Base-by-base conservation (phyloP, 1,140 invertebrate genomes). In the Ylistrum balloti region DNA sequence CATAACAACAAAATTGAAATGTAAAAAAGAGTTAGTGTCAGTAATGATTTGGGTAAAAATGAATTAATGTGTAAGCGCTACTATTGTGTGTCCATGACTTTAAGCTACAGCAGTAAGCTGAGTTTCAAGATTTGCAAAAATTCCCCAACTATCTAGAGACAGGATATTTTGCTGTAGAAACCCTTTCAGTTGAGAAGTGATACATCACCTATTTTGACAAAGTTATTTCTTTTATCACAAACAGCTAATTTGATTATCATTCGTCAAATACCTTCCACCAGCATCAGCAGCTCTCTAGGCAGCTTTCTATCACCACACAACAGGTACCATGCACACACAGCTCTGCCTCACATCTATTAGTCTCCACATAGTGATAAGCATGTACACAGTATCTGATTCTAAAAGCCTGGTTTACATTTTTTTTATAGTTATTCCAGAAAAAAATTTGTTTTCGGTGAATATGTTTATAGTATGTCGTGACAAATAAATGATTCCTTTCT, bases 161-260 rank as follows among this genome's bases (percentile, higher is more conserved):
- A 74, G 56, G 13, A 74, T 5, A 74, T 74, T 74, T 74, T n/a
- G n/a, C 56, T 74, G 56, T 74, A 74, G 56, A 28, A 74, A 74
- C 22, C 5, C 11, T n/a, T 74, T n/a, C 56, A 28, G 56, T 74
- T 28, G 56, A 74, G n/a, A 74, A 74, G 56, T 74, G 56, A 74
- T 74, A 74, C 56, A 74, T 74, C 56, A 74, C 56, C 56, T 74
- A 74, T 74, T 74, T 74, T 74, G 56, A 74, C 56, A 74, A 74
- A 74, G 56, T 74, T 74, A 74, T 74, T 74, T 74, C 56, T 74
- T 74, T 74, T 74, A 74, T 74, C 56, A 28, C 56, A 74, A 74
- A 74, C 56, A 74, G 56, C 56, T 74, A 74, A 74, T 74, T 74
- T 74, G 56, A 74, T 74, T 74, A 74, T 74, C 56, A 74, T 74